Conservation (phyloP, 2,113 vertebrate species). For the Gorilla gorilla region DNA sequence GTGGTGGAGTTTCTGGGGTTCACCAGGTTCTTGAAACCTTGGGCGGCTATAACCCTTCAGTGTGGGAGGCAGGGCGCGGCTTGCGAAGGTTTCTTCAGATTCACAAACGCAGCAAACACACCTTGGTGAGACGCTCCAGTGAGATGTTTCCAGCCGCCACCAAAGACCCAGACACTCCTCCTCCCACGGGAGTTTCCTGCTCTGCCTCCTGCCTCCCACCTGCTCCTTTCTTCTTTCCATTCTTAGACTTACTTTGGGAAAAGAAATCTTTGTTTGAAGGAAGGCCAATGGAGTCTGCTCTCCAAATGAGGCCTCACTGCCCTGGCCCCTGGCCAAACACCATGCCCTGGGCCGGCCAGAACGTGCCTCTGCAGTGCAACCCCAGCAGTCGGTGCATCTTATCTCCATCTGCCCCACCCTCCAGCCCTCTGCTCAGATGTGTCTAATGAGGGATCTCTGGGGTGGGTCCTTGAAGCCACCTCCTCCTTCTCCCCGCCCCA, state of each 20-base stretch:
- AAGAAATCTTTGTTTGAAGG: background rate
- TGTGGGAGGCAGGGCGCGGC: background rate
- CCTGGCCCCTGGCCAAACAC: rapidly evolving
- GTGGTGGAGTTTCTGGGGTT: background rate
- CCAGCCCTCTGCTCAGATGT: background rate
- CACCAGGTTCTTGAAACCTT: rapidly evolving
- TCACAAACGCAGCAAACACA: background rate
- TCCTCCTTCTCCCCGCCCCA: background rate
- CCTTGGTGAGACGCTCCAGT: rapidly evolving
- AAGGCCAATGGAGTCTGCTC: rapidly evolving
- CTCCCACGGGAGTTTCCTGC: rapidly evolving
- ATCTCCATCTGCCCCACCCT: rapidly evolving
- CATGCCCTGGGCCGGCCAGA: rapidly evolving
- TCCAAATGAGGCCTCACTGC: background rate
- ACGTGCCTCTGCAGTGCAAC: background rate
- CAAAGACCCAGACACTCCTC: background rate
- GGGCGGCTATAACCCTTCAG: background rate
- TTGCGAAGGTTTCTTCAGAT: rapidly evolving
- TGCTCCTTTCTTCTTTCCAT: rapidly evolving
- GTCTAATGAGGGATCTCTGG: background rate
- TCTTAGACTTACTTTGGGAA: background rate
- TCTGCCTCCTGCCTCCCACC: background rate
- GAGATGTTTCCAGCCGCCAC: rapidly evolving
- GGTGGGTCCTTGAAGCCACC: rapidly evolving
- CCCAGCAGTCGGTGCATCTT: background rate